A percentile compares a stretch with the other conserved stretches of the same genome.
phyloP scores from a whole-genome alignment of 2,113 vertebrate genomes.

The Myodes glareolus region DNA sequence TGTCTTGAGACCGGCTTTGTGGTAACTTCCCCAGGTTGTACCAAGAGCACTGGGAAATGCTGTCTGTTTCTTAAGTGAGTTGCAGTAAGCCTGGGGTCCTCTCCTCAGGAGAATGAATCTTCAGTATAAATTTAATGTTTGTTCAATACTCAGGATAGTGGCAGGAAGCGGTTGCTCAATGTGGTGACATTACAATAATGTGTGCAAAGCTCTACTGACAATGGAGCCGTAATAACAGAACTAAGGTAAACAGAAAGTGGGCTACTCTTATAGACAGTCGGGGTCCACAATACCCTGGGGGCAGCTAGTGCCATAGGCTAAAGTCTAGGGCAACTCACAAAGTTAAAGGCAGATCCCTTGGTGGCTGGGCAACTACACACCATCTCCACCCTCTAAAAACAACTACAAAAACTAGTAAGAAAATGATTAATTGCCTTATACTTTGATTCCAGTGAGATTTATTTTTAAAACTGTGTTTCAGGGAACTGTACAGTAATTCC shows the following conservation, averaged over 20 bases:
- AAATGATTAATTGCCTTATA: background rate
- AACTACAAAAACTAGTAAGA: background rate
- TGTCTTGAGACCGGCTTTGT: background rate
- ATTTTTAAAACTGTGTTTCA: background rate
- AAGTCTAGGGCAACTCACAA: background rate
- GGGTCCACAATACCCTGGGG: too few relatives aligned
- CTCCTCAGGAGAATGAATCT: background rate
- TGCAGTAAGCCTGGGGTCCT: background rate
- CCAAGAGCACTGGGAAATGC: background rate
- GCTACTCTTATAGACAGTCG: background rate
- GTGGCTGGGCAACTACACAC: background rate
- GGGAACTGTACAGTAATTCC: background rate
- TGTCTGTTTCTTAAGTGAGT: background rate
- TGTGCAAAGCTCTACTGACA: rapidly evolving
- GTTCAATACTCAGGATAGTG: rapidly evolving
- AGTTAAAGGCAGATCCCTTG: background rate
- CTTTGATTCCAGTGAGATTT: background rate
- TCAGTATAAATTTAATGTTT: background rate
- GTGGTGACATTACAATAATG: rapidly evolving
- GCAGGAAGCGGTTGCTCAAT: background rate
- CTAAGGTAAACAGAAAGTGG: background rate
- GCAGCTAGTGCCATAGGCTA: background rate
- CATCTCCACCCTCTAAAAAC: background rate
- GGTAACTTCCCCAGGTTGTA: background rate
- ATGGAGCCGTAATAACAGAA: background rate